Conservation (phyloP, 2,113 vertebrate species). For the Petrocephalus microphthalmus region DNA sequence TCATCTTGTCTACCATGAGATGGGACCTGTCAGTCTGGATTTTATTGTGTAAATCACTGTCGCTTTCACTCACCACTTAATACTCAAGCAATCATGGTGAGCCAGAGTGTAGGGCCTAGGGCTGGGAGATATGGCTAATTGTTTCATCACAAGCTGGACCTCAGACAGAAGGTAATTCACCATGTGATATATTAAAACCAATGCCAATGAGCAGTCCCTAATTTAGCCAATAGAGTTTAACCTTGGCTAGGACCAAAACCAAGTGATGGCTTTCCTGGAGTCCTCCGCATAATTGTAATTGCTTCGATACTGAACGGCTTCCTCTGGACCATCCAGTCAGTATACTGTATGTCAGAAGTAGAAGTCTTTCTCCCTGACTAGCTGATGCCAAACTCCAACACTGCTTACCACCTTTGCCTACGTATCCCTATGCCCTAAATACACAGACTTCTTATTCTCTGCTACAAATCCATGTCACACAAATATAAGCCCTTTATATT, state of each 20-base stretch:
- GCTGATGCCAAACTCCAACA: not conserved
- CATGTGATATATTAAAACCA: not conserved
- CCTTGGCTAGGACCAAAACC: not conserved
- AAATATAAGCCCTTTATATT: not conserved
- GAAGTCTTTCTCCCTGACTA: not conserved
- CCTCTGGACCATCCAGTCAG: not conserved
- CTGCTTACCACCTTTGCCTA: not conserved
- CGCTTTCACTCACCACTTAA: not conserved
- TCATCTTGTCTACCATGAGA: not conserved
- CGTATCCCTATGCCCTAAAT: not conserved
- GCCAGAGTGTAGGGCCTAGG: too few relatives aligned
- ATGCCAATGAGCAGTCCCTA: not conserved
- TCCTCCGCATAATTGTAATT: not conserved
- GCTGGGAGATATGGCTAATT: too few relatives aligned
- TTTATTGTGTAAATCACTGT: not conserved
- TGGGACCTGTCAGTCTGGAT: not conserved
- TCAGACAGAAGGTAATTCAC: not conserved
- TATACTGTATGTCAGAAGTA: not conserved
- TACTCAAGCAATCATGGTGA: too few relatives aligned
- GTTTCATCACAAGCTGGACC: too few relatives aligned
- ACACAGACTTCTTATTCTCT: not conserved
- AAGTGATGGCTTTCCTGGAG: not conserved
- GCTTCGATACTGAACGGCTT: not conserved
- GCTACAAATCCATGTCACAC: not conserved
- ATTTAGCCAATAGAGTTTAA: not conserved